Conservation (phyloP, 2,797 vertebrate species). For the Myripristis murdjan region DNA sequence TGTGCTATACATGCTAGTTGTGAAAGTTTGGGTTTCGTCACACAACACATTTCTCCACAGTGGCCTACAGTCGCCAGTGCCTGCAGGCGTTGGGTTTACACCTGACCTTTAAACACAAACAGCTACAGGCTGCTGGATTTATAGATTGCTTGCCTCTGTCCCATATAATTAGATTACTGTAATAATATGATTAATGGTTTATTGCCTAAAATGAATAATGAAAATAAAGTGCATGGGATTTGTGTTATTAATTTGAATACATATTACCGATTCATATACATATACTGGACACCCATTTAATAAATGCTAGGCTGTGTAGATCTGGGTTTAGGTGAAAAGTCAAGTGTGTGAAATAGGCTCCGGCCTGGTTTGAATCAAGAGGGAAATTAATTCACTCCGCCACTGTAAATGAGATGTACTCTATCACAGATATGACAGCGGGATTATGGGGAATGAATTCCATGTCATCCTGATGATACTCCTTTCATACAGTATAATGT, state of each 20-base stretch:
- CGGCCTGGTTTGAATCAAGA: constrained; percentile 37
- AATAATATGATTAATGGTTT: constrained; percentile 68
- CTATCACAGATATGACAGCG: constrained; percentile 64
- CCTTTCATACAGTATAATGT: constrained; percentile 53
- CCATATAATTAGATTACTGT: constrained; percentile 56
- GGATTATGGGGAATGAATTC: constrained; percentile 67
- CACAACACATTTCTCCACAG: constrained; percentile 11
- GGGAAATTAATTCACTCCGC: constrained; percentile 64
- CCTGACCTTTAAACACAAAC: constrained; percentile 77
- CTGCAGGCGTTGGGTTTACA: constrained; percentile 55
- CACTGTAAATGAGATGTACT: constrained; percentile 72
- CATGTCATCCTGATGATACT: constrained; percentile 53
- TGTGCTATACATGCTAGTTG: constrained; percentile 12
- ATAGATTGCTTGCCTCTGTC: constrained; percentile 52
- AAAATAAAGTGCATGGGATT: constrained; percentile 35
- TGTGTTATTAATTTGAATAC: constrained; percentile 64
- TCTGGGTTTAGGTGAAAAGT: constrained; percentile 64
- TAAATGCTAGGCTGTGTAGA: constrained; percentile 50
- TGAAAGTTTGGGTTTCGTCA: constrained; percentile 20
- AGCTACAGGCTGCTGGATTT: constrained; percentile 54
- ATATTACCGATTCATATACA: constrained; percentile 54
- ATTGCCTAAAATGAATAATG: constrained; percentile 39
- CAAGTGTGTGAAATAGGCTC: constrained; percentile 67
- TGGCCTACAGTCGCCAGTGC: constrained; percentile 24
- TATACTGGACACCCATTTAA: constrained; percentile 53